Base-by-base conservation (phyloP, 2,888 invertebrate genomes). In the Trichogramma evanescens region DNA sequence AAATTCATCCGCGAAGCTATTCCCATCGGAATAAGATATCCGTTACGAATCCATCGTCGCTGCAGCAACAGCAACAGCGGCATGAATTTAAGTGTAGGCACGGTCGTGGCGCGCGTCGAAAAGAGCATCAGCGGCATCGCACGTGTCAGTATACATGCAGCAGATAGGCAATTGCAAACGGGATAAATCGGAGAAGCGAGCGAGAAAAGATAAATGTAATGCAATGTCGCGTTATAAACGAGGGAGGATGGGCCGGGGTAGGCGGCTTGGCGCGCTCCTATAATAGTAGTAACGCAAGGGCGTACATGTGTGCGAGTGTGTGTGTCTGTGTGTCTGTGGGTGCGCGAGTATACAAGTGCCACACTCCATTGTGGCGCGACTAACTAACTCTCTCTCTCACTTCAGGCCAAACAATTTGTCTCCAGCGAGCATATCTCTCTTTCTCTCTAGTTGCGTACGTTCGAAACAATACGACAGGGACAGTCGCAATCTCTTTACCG, bases 321-420 rank as follows among this genome's bases (percentile, higher is more conserved):
- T 13, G 13, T 13, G 1, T n/a, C n/a, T n/a, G n/a, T 26, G 26
- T 26, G 26, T 26, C 26, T 26, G 26, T 26, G 26, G 26, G 26
- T 26, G 26, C 26, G 26, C 26, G 26, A 26, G 26, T 26, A 26
- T 26, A 26, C 74, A 73, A 75, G 73, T 74, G 72, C 71, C 72
- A 74, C n/a, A 45, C 73, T 74, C 75, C 70, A 76, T 76, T 76
- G 76, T 72, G 73, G 72, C 67, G 66, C 72, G 70, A 72, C 75
- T 74, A 76, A 75, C 73, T 72, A 74, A 75, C 75, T 74, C 75
- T 73, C 75, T 70, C 26, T 26, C 26, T 26, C 26, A 26, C 26
- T 26, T 2, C 26, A 26, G 72, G 74, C 75, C 74, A 74, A 76
- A 76, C 77, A 77, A 77, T 77, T 77, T 77, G 77, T 77, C 75